Evolutionary conservation across 2,113 vertebrate genomes (phyloP).

Genomic region (Gobio gobio): DNA sequence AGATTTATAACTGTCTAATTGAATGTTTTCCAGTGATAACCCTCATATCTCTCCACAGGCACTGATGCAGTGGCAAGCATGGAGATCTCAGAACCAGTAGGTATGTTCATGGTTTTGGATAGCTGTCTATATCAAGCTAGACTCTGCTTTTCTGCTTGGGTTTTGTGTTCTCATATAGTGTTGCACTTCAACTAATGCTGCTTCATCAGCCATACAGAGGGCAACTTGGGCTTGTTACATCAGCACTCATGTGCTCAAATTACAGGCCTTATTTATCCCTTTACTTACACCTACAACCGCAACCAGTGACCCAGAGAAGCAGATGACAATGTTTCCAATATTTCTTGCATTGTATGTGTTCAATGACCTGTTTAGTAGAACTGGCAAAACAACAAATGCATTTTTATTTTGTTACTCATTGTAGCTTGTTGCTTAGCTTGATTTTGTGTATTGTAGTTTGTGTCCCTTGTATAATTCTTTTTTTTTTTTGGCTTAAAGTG

Average conservation of each 20-base stretch:
- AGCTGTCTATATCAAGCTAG: background rate
- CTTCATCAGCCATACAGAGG: slow-evolving; percentile 46
- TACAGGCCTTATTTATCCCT: slow-evolving; percentile 57
- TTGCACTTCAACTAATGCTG: background rate
- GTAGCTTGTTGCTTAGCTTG: background rate
- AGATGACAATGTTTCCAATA: background rate
- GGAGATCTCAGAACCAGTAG: slow-evolving; percentile 91
- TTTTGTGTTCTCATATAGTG: background rate
- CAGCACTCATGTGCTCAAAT: slow-evolving; percentile 53
- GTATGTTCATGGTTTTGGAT: slow-evolving; percentile 72
- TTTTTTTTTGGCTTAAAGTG: background rate
- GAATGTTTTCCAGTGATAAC: background rate
- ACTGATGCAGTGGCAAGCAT: slow-evolving; percentile 86
- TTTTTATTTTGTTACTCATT: background rate
- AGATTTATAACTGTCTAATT: background rate
- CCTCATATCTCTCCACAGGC: slow-evolving; percentile 73
- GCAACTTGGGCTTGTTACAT: slow-evolving; percentile 51
- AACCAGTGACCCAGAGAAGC: background rate
- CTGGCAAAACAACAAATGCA: background rate
- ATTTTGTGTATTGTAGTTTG: background rate
- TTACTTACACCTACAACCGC: slow-evolving; percentile 21
- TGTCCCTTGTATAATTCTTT: background rate
- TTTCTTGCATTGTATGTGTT: background rate
- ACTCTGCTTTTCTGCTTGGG: background rate
- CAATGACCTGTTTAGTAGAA: background rate